Evolutionary conservation across 2,797 vertebrate species (phyloP).

Genomic region (Pelobates cultripes): DNA sequence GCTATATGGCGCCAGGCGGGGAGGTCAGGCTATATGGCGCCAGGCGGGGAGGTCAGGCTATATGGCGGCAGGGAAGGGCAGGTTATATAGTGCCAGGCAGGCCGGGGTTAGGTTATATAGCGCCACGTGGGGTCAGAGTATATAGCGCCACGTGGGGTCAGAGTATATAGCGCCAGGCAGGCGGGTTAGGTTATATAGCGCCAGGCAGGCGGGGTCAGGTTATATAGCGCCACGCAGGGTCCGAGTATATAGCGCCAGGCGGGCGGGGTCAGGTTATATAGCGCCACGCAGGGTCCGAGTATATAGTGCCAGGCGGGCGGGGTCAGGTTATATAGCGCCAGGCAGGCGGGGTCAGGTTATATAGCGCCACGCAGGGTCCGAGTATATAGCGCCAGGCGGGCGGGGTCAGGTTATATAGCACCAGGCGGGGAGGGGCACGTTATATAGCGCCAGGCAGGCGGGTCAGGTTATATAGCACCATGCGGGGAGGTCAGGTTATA

Average conservation of each 20-base stretch:
- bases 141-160: too few species aligned
- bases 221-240: too few species aligned
- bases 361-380: not conserved
- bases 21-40: not conserved
- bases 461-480: not conserved
- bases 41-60: too few species aligned
- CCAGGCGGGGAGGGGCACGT: not conserved
- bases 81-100: not conserved
- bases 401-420: not conserved
- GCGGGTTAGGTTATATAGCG: too few species aligned
- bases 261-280: too few species aligned
- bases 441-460: not conserved
- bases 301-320: not conserved
- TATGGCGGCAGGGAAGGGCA: not conserved
- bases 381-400: not conserved
- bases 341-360: not conserved
- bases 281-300: not conserved
- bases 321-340: not conserved
- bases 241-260: too few species aligned
- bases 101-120: too few species aligned
- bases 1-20: not conserved
- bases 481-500: not conserved
- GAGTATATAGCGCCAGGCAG: too few species aligned
- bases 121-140: accelerated
- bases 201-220: too few species aligned